Conservation (phyloP, 1,140 invertebrate species). For the Nasonia giraulti region DNA sequence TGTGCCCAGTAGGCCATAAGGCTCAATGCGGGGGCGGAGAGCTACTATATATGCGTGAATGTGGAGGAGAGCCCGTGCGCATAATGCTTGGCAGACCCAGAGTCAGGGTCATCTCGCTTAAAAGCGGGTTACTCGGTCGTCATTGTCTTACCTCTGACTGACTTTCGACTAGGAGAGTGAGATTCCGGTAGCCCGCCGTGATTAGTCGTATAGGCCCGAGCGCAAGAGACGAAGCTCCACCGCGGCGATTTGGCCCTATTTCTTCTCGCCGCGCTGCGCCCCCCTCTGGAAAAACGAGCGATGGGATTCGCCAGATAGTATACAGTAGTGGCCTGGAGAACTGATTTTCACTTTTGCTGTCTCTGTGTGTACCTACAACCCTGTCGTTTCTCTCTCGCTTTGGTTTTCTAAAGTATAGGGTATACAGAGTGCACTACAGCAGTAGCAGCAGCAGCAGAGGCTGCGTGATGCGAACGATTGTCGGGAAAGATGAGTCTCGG, state of each 20-base stretch:
- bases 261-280: background rate
- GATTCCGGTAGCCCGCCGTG: slow-evolving; percentile 55
- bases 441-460: no score
- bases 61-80: slow-evolving; percentile 41
- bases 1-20: slow-evolving; percentile 9
- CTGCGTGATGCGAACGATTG: no score
- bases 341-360: slow-evolving; percentile 19
- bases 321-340: background rate
- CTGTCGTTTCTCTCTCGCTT: no score
- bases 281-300: background rate
- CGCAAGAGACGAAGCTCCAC: background rate
- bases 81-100: slow-evolving; percentile 52
- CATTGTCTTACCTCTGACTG: slow-evolving; percentile 36
- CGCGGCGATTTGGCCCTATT: slow-evolving; percentile 11
- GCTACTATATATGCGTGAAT: slow-evolving; percentile 46
- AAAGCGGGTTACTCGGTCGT: slow-evolving; percentile 66
- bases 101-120: slow-evolving; percentile 44
- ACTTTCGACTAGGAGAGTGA: background rate
- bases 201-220: slow-evolving; percentile 60
- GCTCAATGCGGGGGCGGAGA: slow-evolving; percentile 9
- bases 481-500: no score
- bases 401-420: no score
- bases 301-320: slow-evolving; percentile 9
- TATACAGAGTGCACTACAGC: no score
- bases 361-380: no score